Evolutionary conservation across 2,888 invertebrate genomes (phyloP).

Genomic region (Cephus runcator): DNA sequence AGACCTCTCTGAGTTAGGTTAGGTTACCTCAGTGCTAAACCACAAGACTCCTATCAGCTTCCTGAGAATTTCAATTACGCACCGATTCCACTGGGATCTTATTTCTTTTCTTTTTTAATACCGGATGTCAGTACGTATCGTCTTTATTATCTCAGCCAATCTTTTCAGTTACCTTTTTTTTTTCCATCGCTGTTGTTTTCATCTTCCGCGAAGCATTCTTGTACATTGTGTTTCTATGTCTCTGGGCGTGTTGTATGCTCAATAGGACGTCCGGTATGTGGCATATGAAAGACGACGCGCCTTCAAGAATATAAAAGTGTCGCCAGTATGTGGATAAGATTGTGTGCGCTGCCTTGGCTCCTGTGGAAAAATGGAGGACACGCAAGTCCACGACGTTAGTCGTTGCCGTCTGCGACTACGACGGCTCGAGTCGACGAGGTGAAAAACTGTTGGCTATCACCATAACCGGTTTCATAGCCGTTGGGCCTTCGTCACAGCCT

Average conservation of each 20-base stretch:
- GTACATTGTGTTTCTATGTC: neutral
- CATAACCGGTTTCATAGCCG: conserved; percentile 52
- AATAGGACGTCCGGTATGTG: neutral
- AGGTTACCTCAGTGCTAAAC: neutral
- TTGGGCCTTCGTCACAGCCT: neutral
- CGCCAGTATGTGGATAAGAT: neutral
- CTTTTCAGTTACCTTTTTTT: neutral
- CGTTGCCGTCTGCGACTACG: neutral
- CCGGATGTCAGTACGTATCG: neutral
- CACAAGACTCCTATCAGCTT: conserved; percentile 10
- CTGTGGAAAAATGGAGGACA: neutral
- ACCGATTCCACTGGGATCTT: neutral
- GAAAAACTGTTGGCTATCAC: conserved; percentile 57
- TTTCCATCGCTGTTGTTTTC: neutral
- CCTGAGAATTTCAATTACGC: neutral
- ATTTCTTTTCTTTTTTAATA: neutral
- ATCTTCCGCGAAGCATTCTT: neutral
- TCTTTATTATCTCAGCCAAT: neutral
- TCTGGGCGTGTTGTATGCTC: neutral
- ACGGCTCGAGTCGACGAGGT: conserved; percentile 48
- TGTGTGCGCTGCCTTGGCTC: neutral
- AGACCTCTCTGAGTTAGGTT: neutral
- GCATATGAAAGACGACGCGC: neutral
- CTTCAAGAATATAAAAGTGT: neutral
- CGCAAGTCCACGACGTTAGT: neutral